Evolutionary conservation across 1,140 invertebrate genomes (phyloP).

Genomic region (Akabosia matsudoensis): DNA sequence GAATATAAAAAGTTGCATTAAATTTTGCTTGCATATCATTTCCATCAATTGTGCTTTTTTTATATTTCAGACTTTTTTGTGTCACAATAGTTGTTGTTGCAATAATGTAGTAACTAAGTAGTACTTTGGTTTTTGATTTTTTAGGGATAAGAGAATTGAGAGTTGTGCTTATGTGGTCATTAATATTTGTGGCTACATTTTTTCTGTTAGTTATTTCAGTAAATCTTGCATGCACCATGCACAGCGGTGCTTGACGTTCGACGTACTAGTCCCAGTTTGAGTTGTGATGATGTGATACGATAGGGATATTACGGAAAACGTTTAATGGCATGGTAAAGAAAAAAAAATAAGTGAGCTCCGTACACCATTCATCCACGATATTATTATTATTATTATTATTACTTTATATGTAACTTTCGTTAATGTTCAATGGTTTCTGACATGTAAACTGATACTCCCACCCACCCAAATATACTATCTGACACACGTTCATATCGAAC

Average conservation of each 20-base stretch:
- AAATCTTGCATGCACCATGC: too few relatives aligned
- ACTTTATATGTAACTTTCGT: neutral
- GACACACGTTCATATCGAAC: too few relatives aligned
- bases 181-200: neutral
- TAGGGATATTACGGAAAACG: constrained; percentile 11
- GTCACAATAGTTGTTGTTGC: too few relatives aligned
- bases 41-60: neutral
- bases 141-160: constrained; percentile 9
- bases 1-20: constrained; percentile 9
- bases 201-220: too few relatives aligned
- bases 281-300: neutral
- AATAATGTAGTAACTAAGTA: constrained; percentile 21
- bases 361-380: neutral
- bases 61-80: neutral
- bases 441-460: constrained; percentile 7
- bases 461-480: neutral
- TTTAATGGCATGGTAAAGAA: neutral
- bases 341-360: neutral
- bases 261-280: neutral
- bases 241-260: neutral
- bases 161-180: constrained; percentile 4
- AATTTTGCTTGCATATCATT: constrained; percentile 11
- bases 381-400: constrained; percentile 24
- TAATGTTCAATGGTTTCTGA: too few relatives aligned
- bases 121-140: constrained; percentile 7